Percentiles rank a stretch among this genome's conserved stretches.
Conservation (phyloP, 2,888 invertebrate genomes). For the Scaptomyza polygonia region DNA sequence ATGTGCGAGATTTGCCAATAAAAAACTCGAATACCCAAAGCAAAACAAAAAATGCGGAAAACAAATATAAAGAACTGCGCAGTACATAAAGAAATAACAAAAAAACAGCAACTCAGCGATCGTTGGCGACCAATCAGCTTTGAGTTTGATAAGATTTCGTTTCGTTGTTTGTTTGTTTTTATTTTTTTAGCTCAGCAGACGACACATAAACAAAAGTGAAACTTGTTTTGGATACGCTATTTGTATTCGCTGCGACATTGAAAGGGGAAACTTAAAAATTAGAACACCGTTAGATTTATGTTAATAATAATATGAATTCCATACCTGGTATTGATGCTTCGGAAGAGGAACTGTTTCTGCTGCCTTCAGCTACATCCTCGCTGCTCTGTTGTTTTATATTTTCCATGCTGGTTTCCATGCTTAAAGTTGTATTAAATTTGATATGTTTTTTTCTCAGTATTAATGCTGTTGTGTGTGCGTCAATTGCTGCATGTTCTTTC, state of each 20-base stretch:
- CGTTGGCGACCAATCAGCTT: slow-evolving; percentile 65
- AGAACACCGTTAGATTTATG: neutral
- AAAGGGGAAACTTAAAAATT: too few relatives aligned
- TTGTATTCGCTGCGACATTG: slow-evolving; percentile 15
- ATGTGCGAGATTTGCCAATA: slow-evolving; percentile 60
- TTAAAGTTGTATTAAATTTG: slow-evolving; percentile 8
- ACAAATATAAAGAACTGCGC: slow-evolving; percentile 65
- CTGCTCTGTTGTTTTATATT: slow-evolving; percentile 17
- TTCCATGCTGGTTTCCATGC: slow-evolving; percentile 45
- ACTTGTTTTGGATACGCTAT: slow-evolving; percentile 19
- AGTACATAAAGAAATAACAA: slow-evolving; percentile 58
- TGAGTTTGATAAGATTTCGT: slow-evolving; percentile 72
- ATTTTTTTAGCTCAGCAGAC: slow-evolving; percentile 23
- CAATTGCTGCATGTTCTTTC: slow-evolving; percentile 26
- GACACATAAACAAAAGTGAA: slow-evolving; percentile 48
- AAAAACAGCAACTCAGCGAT: slow-evolving; percentile 41
- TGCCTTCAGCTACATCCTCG: slow-evolving; percentile 20
- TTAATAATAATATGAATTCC: neutral
- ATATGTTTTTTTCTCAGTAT: slow-evolving; percentile 2
- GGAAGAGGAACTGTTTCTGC: slow-evolving; percentile 20
- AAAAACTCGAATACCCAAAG: slow-evolving; percentile 64
- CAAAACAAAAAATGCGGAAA: slow-evolving; percentile 59
- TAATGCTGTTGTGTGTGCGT: slow-evolving; percentile 4
- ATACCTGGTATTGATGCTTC: slow-evolving; percentile 26
- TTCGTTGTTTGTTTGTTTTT: neutral